Conservation (phyloP, 2,797 vertebrate genomes). For the Enteromius mattozi region DNA sequence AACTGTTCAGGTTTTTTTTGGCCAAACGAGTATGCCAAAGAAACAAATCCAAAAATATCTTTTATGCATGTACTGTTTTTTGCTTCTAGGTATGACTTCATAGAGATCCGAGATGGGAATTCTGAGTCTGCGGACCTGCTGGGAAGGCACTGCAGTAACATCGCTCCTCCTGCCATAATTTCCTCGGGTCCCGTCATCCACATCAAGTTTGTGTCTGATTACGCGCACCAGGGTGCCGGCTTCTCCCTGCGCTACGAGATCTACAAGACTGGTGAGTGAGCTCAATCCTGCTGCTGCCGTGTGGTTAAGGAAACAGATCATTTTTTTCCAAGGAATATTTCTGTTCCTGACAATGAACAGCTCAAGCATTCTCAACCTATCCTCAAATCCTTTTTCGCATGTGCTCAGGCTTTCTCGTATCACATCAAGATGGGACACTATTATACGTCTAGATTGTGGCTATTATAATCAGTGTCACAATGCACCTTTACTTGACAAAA, state of each 20-base stretch:
- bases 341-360: background rate
- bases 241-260: constrained; percentile 99
- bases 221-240: constrained; percentile 94
- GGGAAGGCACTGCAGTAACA: constrained; percentile 97
- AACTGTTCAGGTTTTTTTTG: background rate
- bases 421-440: background rate
- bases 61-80: constrained; percentile 1
- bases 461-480: background rate
- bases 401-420: background rate
- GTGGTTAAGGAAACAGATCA: background rate
- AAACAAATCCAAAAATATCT: background rate
- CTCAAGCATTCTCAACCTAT: background rate
- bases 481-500: background rate
- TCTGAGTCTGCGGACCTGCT: constrained; percentile 88
- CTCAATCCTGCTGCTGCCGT: background rate
- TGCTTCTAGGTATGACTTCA: constrained; percentile 90
- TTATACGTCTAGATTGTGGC: background rate
- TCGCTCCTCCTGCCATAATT: constrained; percentile 94
- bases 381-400: background rate
- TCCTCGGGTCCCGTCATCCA: constrained; percentile 91
- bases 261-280: constrained; percentile 92
- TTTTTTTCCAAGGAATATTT: background rate
- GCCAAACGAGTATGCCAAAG: background rate
- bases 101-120: constrained; percentile 94
- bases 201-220: constrained; percentile 96